These are phyloP conservation scores for Rhinoraja longicauda DNA, from an alignment of 2,797 vertebrate genomes.

Conservation along the genomic window DNA sequence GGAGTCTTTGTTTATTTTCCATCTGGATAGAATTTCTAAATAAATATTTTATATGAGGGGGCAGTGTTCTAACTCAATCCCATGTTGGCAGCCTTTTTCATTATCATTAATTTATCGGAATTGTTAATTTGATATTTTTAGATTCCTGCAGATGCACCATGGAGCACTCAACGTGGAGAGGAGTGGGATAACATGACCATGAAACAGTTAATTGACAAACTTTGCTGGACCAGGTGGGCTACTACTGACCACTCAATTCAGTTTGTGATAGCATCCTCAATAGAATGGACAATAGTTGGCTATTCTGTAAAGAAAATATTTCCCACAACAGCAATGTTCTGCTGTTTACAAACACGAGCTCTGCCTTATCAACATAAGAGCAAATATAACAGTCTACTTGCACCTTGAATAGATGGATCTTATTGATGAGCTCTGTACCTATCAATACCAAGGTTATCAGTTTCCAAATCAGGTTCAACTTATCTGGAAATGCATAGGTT, in stretches of 20 bases:
- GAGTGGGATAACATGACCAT: slow-evolving; percentile 72
- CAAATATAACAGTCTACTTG: background rate
- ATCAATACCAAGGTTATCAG: background rate
- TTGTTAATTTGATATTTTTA: slow-evolving; percentile 45
- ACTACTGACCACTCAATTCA: background rate
- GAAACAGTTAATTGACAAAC: slow-evolving; percentile 65
- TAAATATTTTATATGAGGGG: background rate
- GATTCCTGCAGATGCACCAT: slow-evolving; percentile 68
- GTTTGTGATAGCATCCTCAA: background rate
- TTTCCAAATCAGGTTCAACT: background rate
- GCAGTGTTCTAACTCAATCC: background rate
- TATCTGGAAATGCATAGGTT: background rate
- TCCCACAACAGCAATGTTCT: background rate
- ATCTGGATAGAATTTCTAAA: background rate
- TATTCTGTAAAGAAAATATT: background rate
- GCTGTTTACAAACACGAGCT: background rate
- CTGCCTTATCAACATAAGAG: background rate
- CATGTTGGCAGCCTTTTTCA: background rate
- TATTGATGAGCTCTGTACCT: background rate
- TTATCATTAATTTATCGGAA: background rate
- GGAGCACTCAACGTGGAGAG: slow-evolving; percentile 60
- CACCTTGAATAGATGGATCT: background rate
- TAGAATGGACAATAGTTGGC: background rate
- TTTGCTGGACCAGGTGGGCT: slow-evolving; percentile 70
- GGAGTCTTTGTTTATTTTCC: background rate